Base-by-base conservation (phyloP, 2,888 invertebrate species). In the Papilio demoleus region DNA sequence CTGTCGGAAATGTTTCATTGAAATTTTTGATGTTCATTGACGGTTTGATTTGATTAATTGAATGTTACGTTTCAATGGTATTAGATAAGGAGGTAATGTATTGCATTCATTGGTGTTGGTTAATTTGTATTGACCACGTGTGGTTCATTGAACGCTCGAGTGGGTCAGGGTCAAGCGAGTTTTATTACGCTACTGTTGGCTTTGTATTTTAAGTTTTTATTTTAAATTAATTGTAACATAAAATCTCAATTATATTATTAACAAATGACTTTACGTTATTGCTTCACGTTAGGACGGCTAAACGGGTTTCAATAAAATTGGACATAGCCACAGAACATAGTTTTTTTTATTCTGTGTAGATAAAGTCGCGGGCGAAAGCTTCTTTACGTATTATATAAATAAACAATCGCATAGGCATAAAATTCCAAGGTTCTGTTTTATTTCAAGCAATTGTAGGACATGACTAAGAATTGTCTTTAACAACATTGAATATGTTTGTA, bases 401-500 rank as follows among this genome's bases (percentile, higher is more conserved):
- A 4, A 31, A 31, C 40, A 42, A 42, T 24, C 36, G 19, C 4
- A 14, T 27, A 38, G 60, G 4, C 3, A 50, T 34, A 47, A 50
- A 63, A 9, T 4, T n/a, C 31, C 58, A 58, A 56, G 56, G 65
- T 19, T 19, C 11, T 27, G 14, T n/a, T 19, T 27, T 42, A 40
- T 65, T 65, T 65, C 9, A 17, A 45, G 31, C 45, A 40, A 64
- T 50, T 40, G 58, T 17, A 67, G 27, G 40, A 53, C 27, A 9
- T 27, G 40, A 14, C 53, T 47, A 24, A 38, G 38, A 14, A 40
- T 62, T 62, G 31, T 53, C 34, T 61, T 61, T n/a, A n/a, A n/a
- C 36, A 19, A 65, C 61, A 40, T 53, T 67, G 67, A 31, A 53
- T 61, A 31, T 67, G 24, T 66, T 60, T 22, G 38, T 56, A 40